Conservation (phyloP, 2,797 vertebrate genomes). For the Borostomias antarcticus region DNA sequence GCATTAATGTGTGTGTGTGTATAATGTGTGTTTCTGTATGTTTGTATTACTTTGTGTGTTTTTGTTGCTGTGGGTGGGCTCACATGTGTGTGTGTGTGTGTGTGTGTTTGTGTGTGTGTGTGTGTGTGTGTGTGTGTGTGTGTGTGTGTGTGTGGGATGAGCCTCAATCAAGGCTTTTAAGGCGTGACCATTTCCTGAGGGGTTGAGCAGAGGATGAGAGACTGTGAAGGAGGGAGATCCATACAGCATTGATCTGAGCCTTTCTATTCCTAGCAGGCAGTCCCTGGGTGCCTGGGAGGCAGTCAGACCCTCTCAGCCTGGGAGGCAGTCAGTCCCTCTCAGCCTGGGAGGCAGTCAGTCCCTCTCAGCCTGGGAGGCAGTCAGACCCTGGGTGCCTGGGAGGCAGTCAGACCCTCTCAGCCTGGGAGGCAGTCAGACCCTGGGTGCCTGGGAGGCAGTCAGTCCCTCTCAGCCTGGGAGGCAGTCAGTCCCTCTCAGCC, state of each 20-base stretch:
- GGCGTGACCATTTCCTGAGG: constrained; percentile 32
- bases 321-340: constrained; percentile 17
- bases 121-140: constrained; percentile 31
- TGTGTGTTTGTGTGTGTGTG: constrained; percentile 22
- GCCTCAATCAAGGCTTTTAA: constrained; percentile 44
- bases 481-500: too few species aligned
- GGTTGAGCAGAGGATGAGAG: constrained; percentile 22
- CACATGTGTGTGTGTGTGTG: constrained; percentile 21
- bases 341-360: background rate
- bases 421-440: too few species aligned
- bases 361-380: background rate
- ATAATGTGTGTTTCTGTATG: background rate
- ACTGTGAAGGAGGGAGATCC: constrained; percentile 13
- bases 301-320: background rate
- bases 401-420: too few species aligned
- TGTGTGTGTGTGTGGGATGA: constrained; percentile 2
- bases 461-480: too few species aligned
- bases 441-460: too few species aligned
- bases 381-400: too few species aligned
- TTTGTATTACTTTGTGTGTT: too few species aligned
- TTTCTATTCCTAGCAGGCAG: constrained; percentile 14
- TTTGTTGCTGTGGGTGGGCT: too few species aligned
- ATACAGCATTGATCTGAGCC: constrained; percentile 25
- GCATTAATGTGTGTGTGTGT: constrained; percentile 38
- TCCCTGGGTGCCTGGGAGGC: constrained; percentile 9